phyloP scores from a whole-genome alignment of 2,888 invertebrate species.

The Eurois occulta region DNA sequence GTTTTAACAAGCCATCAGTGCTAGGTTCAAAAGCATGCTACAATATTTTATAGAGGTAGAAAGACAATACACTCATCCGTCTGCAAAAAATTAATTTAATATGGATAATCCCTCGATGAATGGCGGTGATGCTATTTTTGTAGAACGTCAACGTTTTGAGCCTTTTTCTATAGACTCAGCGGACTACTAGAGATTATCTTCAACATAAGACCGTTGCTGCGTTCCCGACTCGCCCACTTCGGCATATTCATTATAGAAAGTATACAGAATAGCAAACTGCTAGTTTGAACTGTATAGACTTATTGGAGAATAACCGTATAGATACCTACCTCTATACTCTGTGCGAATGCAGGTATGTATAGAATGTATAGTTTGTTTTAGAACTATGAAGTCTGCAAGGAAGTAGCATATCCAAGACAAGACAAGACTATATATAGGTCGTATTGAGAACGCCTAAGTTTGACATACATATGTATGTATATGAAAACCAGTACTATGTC shows the following conservation, averaged over 20 bases:
- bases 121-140: background rate
- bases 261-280: background rate
- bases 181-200: background rate
- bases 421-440: background rate
- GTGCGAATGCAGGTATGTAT: background rate
- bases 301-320: background rate
- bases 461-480: too few relatives aligned
- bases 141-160: background rate
- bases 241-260: background rate
- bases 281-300: background rate
- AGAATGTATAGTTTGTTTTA: background rate
- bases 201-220: conserved; percentile 1
- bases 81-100: background rate
- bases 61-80: background rate
- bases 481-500: background rate
- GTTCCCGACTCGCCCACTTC: background rate
- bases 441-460: background rate
- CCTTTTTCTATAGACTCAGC: background rate
- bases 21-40: background rate
- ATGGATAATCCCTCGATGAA: conserved; percentile 1
- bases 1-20: background rate
- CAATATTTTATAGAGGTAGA: background rate
- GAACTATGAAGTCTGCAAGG: background rate
- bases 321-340: background rate
- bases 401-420: background rate